Evolutionary conservation across 2,797 vertebrate genomes (phyloP).

Genomic region (Perodicticus potto): DNA sequence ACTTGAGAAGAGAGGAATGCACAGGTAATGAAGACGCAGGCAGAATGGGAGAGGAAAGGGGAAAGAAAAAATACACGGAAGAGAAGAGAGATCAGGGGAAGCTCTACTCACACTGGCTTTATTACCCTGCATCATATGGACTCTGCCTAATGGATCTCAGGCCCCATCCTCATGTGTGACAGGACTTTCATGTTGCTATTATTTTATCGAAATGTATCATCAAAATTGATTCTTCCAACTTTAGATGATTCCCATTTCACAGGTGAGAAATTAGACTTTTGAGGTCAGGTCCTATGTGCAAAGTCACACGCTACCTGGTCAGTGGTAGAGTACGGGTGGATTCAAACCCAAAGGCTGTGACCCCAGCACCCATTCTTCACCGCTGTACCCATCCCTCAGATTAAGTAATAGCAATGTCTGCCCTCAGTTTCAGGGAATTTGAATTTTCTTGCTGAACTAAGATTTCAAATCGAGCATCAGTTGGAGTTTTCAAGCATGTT

Average conservation of each 20-base stretch:
- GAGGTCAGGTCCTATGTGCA: background rate
- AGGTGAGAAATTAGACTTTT: background rate
- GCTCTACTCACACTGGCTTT: background rate
- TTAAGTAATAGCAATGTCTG: background rate
- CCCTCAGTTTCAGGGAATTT: background rate
- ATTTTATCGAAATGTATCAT: background rate
- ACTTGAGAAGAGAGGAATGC: background rate
- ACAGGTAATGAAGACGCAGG: background rate
- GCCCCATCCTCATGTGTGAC: background rate
- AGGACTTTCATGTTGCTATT: background rate
- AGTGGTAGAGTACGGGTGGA: background rate
- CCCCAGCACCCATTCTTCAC: background rate
- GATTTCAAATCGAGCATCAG: background rate
- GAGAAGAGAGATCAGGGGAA: background rate
- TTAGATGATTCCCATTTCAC: background rate
- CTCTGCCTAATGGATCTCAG: background rate
- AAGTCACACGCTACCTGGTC: background rate
- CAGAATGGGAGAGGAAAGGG: background rate
- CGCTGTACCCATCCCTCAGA: background rate
- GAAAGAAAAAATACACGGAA: background rate
- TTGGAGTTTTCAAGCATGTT: background rate
- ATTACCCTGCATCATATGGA: background rate
- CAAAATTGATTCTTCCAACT: background rate
- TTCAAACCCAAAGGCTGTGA: background rate
- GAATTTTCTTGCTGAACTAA: background rate